Percentiles rank a stretch among this genome's conserved stretches.
phyloP scores from a whole-genome alignment of 2,113 vertebrate genomes.

The Pachycephala philippinensis region DNA sequence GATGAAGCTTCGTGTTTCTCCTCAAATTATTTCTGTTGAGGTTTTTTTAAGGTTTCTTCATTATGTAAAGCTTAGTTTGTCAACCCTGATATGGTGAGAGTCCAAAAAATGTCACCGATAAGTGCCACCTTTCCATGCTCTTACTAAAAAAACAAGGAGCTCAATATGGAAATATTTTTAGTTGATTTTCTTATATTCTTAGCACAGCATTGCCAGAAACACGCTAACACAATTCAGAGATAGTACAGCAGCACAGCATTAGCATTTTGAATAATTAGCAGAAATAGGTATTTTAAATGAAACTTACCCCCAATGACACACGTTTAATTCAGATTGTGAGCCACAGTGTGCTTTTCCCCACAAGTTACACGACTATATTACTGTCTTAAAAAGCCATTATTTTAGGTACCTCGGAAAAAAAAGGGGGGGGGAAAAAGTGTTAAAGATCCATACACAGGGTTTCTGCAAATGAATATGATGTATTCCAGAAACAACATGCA shows the following conservation, averaged over 20 bases:
- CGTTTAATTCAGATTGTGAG: slow-evolving; percentile 48
- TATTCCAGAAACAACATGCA: slow-evolving; percentile 63
- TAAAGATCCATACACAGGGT: slow-evolving; percentile 57
- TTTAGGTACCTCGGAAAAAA: not conserved
- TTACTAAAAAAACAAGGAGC: not conserved
- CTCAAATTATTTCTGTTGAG: slow-evolving; percentile 63
- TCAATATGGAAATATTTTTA: not conserved
- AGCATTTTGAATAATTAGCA: slow-evolving; percentile 46
- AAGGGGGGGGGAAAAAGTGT: not conserved
- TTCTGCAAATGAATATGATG: slow-evolving; percentile 70
- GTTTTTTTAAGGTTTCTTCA: slow-evolving; percentile 34
- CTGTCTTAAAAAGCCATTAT: slow-evolving; percentile 29
- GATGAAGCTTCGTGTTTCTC: slow-evolving; percentile 67
- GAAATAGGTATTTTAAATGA: slow-evolving; percentile 49
- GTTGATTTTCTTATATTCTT: not conserved
- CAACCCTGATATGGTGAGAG: slow-evolving; percentile 48
- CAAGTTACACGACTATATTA: slow-evolving; percentile 5
- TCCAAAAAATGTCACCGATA: slow-evolving; percentile 33
- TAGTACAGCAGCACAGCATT: slow-evolving; percentile 9
- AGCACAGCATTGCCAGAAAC: slow-evolving; percentile 26
- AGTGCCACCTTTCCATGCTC: slow-evolving; percentile 8
- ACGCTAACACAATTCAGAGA: slow-evolving; percentile 16
- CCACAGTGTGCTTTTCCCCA: slow-evolving; percentile 36
- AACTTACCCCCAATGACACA: slow-evolving; percentile 44
- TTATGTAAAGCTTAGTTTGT: slow-evolving; percentile 56